phyloP scores from a whole-genome alignment of 2,888 invertebrate species.

The Hoplodrina ambigua region DNA sequence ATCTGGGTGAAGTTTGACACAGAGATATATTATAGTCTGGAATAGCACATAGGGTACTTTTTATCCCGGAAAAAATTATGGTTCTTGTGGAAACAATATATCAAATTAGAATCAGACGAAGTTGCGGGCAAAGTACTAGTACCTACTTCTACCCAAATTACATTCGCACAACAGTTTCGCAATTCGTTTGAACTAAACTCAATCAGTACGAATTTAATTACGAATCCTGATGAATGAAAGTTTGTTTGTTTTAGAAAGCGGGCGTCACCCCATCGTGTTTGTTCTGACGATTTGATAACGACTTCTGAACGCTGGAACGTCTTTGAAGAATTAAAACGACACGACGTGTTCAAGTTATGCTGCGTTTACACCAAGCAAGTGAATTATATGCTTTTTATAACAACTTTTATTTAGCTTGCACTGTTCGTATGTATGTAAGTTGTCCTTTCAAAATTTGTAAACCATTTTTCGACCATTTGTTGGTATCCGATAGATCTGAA shows the following conservation, averaged over 20 bases:
- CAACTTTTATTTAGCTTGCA: too few relatives aligned
- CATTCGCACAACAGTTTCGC: not conserved
- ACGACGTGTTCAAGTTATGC: slow-evolving; percentile 7
- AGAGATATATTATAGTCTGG: too few relatives aligned
- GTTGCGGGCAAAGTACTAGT: too few relatives aligned
- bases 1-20: too few relatives aligned
- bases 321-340: slow-evolving; percentile 18
- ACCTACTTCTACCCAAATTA: not conserved
- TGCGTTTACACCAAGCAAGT: not conserved
- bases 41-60: too few relatives aligned
- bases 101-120: too few relatives aligned
- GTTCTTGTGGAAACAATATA: too few relatives aligned
- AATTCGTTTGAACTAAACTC: slow-evolving; percentile 43
- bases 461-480: too few relatives aligned
- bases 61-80: too few relatives aligned
- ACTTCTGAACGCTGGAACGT: slow-evolving; percentile 13
- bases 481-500: too few relatives aligned
- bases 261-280: slow-evolving; percentile 35
- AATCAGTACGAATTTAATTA: slow-evolving; percentile 46
- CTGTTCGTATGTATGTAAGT: too few relatives aligned
- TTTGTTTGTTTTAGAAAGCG: slow-evolving; percentile 47
- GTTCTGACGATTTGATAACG: slow-evolving; percentile 39
- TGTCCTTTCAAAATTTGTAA: too few relatives aligned
- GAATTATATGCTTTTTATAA: not conserved
- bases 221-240: slow-evolving; percentile 40